Percentiles rank a stretch among this genome's conserved stretches.
Conservation (phyloP, 2,113 vertebrate genomes). For the Odocoileus virginianus region DNA sequence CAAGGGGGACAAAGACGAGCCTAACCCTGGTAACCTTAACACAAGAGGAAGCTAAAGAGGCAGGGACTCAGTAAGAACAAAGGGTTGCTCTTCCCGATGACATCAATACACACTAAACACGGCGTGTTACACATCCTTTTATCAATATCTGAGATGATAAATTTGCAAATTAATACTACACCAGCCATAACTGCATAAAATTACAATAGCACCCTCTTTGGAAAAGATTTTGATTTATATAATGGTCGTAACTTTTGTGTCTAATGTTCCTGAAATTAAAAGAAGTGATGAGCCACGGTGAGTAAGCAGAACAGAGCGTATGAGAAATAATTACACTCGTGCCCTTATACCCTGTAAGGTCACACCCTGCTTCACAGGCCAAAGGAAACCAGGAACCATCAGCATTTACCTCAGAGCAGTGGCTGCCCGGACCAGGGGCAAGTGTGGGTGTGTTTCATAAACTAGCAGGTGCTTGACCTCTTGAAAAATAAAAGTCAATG, state of each 20-base stretch:
- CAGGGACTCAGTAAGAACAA: constrained; percentile 59
- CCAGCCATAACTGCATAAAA: not conserved
- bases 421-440: constrained; percentile 72
- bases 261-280: constrained; percentile 58
- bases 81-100: constrained; percentile 33
- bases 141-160: constrained; percentile 44
- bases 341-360: constrained; percentile 78
- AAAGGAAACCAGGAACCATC: constrained; percentile 85
- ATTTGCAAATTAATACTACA: constrained; percentile 58
- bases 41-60: constrained; percentile 58
- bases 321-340: constrained; percentile 57
- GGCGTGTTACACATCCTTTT: constrained; percentile 35
- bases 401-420: constrained; percentile 79
- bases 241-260: constrained; percentile 47
- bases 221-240: constrained; percentile 59
- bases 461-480: constrained; percentile 46
- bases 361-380: constrained; percentile 76
- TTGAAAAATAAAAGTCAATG: constrained; percentile 56
- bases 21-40: constrained; percentile 35
- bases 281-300: constrained; percentile 35
- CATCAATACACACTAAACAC: constrained; percentile 41
- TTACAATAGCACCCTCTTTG: not conserved
- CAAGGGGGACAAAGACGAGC: constrained; percentile 11
- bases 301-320: constrained; percentile 11
- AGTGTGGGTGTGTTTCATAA: constrained; percentile 57